Conservation (phyloP, 2,888 invertebrate genomes). For the Dromius quadrimaculatus region DNA sequence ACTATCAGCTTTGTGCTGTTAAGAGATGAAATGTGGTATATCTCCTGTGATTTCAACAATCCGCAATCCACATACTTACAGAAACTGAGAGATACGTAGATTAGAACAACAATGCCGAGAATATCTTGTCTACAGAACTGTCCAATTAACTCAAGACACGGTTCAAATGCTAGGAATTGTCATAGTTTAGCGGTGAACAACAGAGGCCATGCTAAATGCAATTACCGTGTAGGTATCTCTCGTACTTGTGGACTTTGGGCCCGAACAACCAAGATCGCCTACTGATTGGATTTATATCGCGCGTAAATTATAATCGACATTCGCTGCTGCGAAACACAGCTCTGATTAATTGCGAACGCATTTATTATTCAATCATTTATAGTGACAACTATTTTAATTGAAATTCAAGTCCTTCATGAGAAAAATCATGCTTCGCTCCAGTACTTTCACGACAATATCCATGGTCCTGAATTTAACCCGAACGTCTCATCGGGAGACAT, state of each 20-base stretch:
- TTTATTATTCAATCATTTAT: too few relatives aligned
- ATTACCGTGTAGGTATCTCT: constrained; percentile 26
- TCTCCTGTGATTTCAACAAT: not conserved
- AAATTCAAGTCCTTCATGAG: too few relatives aligned
- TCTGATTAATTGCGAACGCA: constrained; percentile 8
- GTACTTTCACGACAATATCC: too few relatives aligned
- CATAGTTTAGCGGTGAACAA: constrained; percentile 26
- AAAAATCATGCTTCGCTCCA: too few relatives aligned
- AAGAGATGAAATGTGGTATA: not conserved
- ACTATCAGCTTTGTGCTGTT: too few relatives aligned
- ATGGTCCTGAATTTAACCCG: too few relatives aligned
- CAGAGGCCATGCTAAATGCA: constrained; percentile 23
- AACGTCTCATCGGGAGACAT: too few relatives aligned
- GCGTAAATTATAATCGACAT: constrained; percentile 15
- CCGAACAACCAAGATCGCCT: constrained; percentile 21
- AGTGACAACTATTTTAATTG: too few relatives aligned
- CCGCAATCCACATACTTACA: constrained; percentile 10
- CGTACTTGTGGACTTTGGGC: too few relatives aligned
- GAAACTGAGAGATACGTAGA: constrained; percentile 38
- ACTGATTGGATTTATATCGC: constrained; percentile 16
- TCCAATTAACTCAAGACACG: constrained; percentile 49
- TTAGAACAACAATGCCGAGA: constrained; percentile 47
- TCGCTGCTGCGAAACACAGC: constrained; percentile 5
- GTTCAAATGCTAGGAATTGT: constrained; percentile 48
- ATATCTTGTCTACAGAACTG: constrained; percentile 49